phyloP scores from a whole-genome alignment of 2,797 vertebrate genomes.

The Alauda arvensis region DNA sequence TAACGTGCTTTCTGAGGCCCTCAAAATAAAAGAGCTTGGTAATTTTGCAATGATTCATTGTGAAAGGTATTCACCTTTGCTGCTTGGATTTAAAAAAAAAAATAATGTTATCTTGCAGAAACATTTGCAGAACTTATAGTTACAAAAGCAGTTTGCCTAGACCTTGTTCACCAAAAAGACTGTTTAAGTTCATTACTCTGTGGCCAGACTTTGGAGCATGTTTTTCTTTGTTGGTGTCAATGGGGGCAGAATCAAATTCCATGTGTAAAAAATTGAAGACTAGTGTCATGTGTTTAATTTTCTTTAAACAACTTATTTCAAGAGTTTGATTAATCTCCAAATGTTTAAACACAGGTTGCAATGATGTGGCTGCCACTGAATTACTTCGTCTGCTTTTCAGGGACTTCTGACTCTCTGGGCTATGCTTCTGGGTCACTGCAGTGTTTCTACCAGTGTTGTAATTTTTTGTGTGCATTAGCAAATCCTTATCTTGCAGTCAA shows the following conservation, averaged over 20 bases:
- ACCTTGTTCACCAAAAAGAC: background rate
- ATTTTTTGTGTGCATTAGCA: slow-evolving; percentile 53
- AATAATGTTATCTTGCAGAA: slow-evolving; percentile 30
- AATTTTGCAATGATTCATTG: slow-evolving; percentile 60
- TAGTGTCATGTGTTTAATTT: background rate
- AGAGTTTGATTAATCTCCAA: background rate
- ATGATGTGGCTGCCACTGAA: background rate
- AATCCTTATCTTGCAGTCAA: slow-evolving; percentile 45
- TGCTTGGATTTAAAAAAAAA: slow-evolving; percentile 20
- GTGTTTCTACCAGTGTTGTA: slow-evolving; percentile 39
- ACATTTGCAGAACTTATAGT: slow-evolving; percentile 44
- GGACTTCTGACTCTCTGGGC: slow-evolving; percentile 34
- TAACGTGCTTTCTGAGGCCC: background rate
- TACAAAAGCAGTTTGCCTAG: slow-evolving; percentile 40
- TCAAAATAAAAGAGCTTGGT: slow-evolving; percentile 32
- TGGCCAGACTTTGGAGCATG: background rate
- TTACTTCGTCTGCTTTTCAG: slow-evolving; percentile 47
- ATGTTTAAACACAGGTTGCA: background rate
- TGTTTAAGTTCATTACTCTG: slow-evolving; percentile 13
- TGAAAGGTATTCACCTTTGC: slow-evolving; percentile 58
- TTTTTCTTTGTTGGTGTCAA: background rate
- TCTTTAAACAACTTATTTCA: background rate
- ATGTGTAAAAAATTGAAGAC: background rate
- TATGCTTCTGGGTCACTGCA: slow-evolving; percentile 4
- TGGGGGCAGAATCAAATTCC: background rate